Conservation (phyloP, 2,113 vertebrate species). For the Pseudonaja textilis region DNA sequence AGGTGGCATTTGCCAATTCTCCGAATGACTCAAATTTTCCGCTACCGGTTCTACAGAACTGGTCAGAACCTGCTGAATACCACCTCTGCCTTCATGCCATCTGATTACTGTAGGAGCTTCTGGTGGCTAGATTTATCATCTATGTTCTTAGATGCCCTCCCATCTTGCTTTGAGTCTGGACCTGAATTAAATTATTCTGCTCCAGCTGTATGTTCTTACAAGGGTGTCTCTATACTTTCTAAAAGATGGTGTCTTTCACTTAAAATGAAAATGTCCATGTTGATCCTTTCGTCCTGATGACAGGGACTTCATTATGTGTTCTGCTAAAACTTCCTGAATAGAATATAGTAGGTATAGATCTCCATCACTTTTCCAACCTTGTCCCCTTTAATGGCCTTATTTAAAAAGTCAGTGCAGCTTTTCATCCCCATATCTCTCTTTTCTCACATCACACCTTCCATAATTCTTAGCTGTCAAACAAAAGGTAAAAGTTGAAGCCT, state of each 20-base stretch:
- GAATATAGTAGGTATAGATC: background rate
- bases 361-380: background rate
- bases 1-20: too few relatives aligned
- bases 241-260: background rate
- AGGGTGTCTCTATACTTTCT: background rate
- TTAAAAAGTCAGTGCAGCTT: background rate
- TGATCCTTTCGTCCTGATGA: background rate
- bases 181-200: background rate
- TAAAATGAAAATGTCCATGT: background rate
- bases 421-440: background rate
- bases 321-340: background rate
- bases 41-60: too few relatives aligned
- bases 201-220: background rate
- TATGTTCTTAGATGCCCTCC: background rate
- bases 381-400: background rate
- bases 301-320: background rate
- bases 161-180: background rate
- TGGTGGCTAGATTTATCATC: background rate
- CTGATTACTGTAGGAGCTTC: background rate
- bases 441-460: background rate
- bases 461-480: background rate
- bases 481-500: background rate
- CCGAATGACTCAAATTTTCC: too few relatives aligned
- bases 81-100: background rate
- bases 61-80: too few relatives aligned